Evolutionary conservation across 2,888 invertebrate species (phyloP), one percentile per base, ranked within the genome.

Genomic region (Barypeithes pellucidus): DNA sequence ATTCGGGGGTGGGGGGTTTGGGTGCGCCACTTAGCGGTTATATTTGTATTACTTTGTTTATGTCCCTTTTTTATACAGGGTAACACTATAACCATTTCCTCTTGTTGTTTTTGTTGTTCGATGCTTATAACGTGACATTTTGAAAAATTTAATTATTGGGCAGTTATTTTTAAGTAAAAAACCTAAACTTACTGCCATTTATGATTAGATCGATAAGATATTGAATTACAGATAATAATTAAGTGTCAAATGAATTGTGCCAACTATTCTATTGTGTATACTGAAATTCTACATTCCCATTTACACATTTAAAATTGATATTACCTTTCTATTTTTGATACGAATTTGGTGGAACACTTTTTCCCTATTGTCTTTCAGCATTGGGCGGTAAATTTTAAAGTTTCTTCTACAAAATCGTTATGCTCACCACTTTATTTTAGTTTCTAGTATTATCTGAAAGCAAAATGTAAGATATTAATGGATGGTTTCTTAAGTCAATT

Each of bases 171-270:
- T 50, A 22, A 3, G 43, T 16, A 20, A 52, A 29, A n/a, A 52
- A 24, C 4, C 29, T 29, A 1, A 16, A 54, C 16, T 33, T n/a
- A 24, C 24, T 45, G 29, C 29, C 61, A 45, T 61, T 45, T 61
- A 24, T 22, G 45, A 24, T 41, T 61, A 45, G 29, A 43, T 24
- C 14, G 16, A 43, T 61, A 43, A 61, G 24, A 39, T 43, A 43
- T 61, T 14, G 14, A 14, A 45, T 45, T 41, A 60, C 5, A 4
- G 2, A 52, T 22, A 8, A 47, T 36, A 20, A 57, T 39, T 29
- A 45, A 41, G 43, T 61, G 43, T 63, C 63, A 63, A 63, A 50
- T 5, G 50, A 47, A 63, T 63, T 63, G 63, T 63, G 63, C 63
- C 63, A 63, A 63, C 63, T 50, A 20, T 63, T 63, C 50, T 63